Base-by-base conservation (phyloP, 2,888 invertebrate species). In the Esperia sulphurella region DNA sequence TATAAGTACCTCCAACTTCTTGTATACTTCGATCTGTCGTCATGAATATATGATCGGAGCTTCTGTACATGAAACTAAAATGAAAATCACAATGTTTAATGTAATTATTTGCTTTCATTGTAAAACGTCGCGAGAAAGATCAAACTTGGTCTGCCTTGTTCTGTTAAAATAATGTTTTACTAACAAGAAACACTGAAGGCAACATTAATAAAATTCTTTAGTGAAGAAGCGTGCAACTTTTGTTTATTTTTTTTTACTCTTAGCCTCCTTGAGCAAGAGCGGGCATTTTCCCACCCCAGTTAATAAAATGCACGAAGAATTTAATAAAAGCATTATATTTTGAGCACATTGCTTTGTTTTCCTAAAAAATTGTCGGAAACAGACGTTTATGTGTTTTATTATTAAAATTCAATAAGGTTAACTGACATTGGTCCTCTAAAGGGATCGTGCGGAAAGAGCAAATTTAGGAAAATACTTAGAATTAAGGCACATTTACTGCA, bases 251-350 rank as follows among this genome's bases (percentile, higher is more conserved):
- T 68, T 68, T 75, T 78, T 73, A 66, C 66, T 74, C 70, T 68
- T 68, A 65, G 75, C 68, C 68, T 74, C 69, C 69, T 70, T 68
- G 63, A 68, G 68, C 71, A 73, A 76, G 74, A 75, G 70, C 65
- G 57, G 70, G 71, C 69, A 71, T 79, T 83, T 79, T 76, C 78
- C 65, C 71, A 43, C 69, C 69, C 74, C 71, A 72, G 69, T 75
- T 77, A 74, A 82, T 78, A 83, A 80, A 63, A 78, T 79, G 75
- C 73, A 75, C 71, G 71, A 79, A 72, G 83, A 86, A 87, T 86
- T 88, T 87, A 86, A 87, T 86, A 87, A 84, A 76, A 81, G 76
- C 76, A 73, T 79, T 79, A 78, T 78, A 78, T 79, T 80, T 77
- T 68, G 66, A 64, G 69, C 68, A 71, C 68, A 39, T 31, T 14